phyloP scores from a whole-genome alignment of 2,797 vertebrate genomes.

The Tamandua tetradactyla region DNA sequence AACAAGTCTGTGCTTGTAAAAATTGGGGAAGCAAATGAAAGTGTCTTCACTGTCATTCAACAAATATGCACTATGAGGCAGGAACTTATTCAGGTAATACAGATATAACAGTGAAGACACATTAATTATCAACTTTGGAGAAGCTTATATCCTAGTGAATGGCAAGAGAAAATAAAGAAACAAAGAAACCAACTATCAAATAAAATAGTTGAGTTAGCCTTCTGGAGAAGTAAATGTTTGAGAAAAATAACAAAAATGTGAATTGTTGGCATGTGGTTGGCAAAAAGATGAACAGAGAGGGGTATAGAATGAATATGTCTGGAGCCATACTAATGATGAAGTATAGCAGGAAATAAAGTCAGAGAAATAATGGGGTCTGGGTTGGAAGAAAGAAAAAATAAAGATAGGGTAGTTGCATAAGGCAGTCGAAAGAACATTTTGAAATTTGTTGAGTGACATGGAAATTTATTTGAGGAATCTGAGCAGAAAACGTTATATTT shows the following conservation, averaged over 20 bases:
- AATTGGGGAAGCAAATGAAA: neutral
- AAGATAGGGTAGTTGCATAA: neutral
- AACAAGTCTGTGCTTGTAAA: neutral
- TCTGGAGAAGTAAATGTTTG: neutral
- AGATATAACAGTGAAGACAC: neutral
- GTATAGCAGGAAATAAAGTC: neutral
- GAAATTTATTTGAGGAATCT: neutral
- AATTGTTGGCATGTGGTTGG: neutral
- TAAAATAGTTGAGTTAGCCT: neutral
- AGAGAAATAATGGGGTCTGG: neutral
- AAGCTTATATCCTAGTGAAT: neutral
- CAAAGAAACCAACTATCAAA: constrained; percentile 1
- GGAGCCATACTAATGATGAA: neutral
- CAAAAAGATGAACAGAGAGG: neutral
- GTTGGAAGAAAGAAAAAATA: neutral
- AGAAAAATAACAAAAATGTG: neutral
- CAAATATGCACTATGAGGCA: neutral
- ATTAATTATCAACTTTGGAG: neutral
- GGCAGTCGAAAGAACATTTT: neutral
- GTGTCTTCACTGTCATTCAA: neutral
- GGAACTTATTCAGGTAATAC: neutral
- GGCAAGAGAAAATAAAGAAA: neutral
- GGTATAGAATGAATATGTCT: neutral
- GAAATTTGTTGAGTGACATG: neutral
- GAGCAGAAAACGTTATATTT: neutral